Conservation (phyloP, 2,113 vertebrate genomes). For the Serinus canaria region DNA sequence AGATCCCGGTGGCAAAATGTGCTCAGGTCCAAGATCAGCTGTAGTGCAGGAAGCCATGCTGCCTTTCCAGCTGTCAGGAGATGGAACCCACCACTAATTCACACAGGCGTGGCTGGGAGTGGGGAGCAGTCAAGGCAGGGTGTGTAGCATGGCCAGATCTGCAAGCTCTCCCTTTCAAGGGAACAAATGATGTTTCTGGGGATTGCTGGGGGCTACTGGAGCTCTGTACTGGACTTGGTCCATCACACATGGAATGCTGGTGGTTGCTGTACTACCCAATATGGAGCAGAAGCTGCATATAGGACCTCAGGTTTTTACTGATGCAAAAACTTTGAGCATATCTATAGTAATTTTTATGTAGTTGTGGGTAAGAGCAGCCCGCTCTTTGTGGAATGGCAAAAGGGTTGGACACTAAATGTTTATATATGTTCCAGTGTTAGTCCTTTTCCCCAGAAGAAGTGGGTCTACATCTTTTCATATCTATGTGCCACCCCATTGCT, state of each 20-base stretch:
- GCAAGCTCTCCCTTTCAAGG: neutral
- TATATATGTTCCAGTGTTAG: neutral
- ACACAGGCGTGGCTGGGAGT: neutral
- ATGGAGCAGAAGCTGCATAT: neutral
- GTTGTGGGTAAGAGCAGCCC: neutral
- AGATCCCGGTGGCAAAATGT: fast-evolving
- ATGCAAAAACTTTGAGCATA: neutral
- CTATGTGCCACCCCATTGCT: neutral
- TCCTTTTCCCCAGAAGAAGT: neutral
- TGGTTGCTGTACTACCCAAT: neutral
- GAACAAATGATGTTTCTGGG: neutral
- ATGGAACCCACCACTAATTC: neutral
- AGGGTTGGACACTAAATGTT: neutral
- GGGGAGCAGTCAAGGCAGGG: neutral
- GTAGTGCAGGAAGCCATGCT: neutral
- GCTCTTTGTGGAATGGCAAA: neutral
- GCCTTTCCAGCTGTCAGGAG: neutral
- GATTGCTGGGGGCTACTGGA: too few species aligned
- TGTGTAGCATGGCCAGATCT: neutral
- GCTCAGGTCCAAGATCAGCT: neutral
- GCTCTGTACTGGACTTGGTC: neutral
- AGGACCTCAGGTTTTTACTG: neutral
- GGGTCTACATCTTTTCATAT: neutral
- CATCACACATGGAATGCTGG: neutral
- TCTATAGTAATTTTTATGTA: neutral